phyloP scores from a whole-genome alignment of 2,797 vertebrate species.

The Xerus rutilus region DNA sequence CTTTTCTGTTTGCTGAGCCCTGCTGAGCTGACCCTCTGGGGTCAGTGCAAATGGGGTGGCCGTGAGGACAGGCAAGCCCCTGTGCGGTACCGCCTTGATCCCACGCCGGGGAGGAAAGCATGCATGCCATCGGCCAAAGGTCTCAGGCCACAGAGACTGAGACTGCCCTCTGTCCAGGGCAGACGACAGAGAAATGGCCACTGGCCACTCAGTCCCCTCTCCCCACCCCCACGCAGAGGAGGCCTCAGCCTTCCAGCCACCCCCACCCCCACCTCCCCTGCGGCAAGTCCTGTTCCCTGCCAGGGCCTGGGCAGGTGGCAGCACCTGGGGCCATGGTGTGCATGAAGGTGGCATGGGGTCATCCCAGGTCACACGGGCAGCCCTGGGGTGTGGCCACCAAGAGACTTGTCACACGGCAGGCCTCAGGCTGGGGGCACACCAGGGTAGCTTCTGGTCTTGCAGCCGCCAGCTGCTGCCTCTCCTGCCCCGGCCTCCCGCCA shows the following conservation, averaged over 20 bases:
- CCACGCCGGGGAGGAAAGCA: no score
- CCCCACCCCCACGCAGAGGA: no score
- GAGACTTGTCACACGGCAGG: neutral
- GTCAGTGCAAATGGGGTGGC: neutral
- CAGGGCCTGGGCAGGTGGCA: no score
- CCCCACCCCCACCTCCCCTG: no score
- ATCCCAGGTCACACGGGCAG: neutral
- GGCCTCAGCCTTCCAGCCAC: neutral
- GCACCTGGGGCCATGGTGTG: neutral
- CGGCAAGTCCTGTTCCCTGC: neutral
- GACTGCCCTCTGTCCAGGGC: neutral
- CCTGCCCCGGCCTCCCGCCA: no score
- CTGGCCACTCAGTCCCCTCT: fast-evolving
- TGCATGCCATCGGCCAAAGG: no score
- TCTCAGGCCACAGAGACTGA: neutral
- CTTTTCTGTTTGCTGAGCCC: neutral
- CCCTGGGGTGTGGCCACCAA: neutral
- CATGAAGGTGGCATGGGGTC: neutral
- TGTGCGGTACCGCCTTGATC: no score
- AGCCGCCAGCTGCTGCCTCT: no score
- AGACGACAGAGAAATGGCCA: neutral
- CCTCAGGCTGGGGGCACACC: neutral
- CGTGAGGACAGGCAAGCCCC: no score
- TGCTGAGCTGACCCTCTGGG: neutral
- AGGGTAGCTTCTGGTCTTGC: neutral